Base-by-base conservation (phyloP, 2,797 vertebrate species). In the Myripristis jacobus region DNA sequence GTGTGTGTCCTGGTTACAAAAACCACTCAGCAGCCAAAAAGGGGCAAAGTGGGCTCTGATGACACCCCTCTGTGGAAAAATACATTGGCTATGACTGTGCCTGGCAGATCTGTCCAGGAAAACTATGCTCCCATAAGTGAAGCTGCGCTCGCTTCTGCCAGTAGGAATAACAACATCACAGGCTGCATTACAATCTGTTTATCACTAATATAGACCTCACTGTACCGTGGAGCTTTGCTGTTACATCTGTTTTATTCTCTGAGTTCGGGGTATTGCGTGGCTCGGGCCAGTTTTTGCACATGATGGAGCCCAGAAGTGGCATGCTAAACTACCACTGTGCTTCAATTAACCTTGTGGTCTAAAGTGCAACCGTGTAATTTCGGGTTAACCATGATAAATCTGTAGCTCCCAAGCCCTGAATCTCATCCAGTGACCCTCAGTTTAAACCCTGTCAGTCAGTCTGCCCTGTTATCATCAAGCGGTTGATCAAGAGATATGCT, bases 381-480 rank as follows among this genome's bases (percentile, higher is more conserved):
- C 41, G 60, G 79, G 74, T 83, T 85, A 61, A 70, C 74, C 79
- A 73, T 41, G 44, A 83, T 76, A 78, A 65, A 75, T 58, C 57
- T 62, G 31, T 47, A 21, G 24, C 31, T 34, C 29, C 13, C 27
- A 41, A 60, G 52, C 41, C 25, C 27, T 69, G 31, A 77, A 44
- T 71, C 52, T 66, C 54, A 70, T 36, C 24, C 46, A 64, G 59
- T 79, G 73, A 61, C 67, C 74, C 61, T 72, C 51, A 79, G 72
- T 79, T 77, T 83, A 79, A 80, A 80, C 72, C 43, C 71, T 79
- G 79, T 88, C 89, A 83, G 71, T 92, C 88, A 87, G 66, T 85
- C 70, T 72, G 66, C 78, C 51, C 66, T 67, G 65, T 87, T 84
- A 78, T 81, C 85, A 71, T 38, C 34, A 58, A 67, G 72, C 58